Conservation (phyloP, 2,888 invertebrate genomes). For the Ischnura elegans region DNA sequence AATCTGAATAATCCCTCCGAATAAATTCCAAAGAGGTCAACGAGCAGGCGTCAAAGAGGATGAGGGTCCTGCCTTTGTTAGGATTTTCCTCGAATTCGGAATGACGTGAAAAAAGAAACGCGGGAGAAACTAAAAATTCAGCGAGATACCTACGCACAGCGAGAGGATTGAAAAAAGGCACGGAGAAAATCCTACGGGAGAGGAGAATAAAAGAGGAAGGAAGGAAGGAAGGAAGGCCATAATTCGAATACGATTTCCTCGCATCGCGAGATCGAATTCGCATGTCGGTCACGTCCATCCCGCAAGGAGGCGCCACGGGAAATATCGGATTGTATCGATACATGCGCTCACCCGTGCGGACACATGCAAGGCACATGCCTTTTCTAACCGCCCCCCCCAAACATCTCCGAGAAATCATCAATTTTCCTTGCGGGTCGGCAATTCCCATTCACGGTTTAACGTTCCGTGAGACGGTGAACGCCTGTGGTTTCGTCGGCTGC, state of each 20-base stretch:
- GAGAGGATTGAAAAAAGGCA: not conserved
- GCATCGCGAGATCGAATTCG: slow-evolving; percentile 8
- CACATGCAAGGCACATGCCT: not conserved
- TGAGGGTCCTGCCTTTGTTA: not conserved
- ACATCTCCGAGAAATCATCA: slow-evolving; percentile 65
- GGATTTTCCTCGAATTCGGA: not conserved
- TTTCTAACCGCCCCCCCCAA: not conserved
- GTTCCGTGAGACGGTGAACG: slow-evolving; percentile 41
- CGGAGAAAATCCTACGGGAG: slow-evolving; percentile 12
- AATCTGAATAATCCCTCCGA: too few species aligned
- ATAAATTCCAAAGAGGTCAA: not conserved
- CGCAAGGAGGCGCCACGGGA: not conserved
- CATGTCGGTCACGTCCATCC: slow-evolving; percentile 44
- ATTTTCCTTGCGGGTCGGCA: slow-evolving; percentile 39
- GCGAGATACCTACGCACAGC: not conserved
- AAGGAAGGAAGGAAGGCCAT: slow-evolving; percentile 4
- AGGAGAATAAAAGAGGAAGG: not conserved
- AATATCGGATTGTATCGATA: slow-evolving; percentile 54
- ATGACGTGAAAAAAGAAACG: not conserved
- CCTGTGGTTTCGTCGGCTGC: not conserved
- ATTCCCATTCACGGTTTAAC: slow-evolving; percentile 46
- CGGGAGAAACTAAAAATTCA: not conserved
- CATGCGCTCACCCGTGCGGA: not conserved
- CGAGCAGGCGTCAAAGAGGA: not conserved
- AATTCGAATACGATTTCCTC: slow-evolving; percentile 50